These are phyloP conservation scores for Fragum whitleyi DNA, from an alignment of 2,888 invertebrate genomes.

Conservation along the genomic window DNA sequence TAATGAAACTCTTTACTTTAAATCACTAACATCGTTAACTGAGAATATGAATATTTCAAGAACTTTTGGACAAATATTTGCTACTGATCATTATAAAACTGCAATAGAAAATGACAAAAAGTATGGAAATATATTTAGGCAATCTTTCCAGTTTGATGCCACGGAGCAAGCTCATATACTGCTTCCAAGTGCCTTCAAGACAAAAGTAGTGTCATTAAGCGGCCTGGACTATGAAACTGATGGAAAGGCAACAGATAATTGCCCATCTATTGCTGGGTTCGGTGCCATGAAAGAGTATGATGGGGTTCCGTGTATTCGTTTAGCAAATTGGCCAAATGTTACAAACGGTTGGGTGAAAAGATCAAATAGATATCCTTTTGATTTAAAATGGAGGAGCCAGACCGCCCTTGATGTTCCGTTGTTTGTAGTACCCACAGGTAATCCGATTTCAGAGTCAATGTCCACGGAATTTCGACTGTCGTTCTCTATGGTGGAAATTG, in stretches of 20 bases:
- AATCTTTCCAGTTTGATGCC: background rate
- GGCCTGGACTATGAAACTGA: constrained; percentile 15
- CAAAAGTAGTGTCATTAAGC: background rate
- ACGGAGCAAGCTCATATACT: background rate
- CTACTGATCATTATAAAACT: too few relatives aligned
- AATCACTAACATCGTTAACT: background rate
- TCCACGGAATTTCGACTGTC: constrained; percentile 41
- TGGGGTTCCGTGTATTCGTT: constrained; percentile 11
- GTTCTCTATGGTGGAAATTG: constrained; percentile 48
- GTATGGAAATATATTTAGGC: background rate
- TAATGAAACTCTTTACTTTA: background rate
- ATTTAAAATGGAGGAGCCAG: constrained; percentile 16
- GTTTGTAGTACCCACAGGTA: constrained; percentile 52
- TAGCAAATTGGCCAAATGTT: background rate
- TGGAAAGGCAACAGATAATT: background rate
- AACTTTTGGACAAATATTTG: background rate
- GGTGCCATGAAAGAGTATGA: constrained; percentile 19
- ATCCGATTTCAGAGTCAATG: constrained; percentile 26
- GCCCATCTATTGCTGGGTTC: constrained; percentile 13
- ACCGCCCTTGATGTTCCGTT: constrained; percentile 24
- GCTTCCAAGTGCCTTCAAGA: background rate
- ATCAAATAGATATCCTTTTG: background rate
- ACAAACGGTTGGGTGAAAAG: background rate
- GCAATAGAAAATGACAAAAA: background rate
- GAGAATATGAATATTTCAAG: background rate